Conservation (phyloP, 2,888 invertebrate species). For the Sclerodermus sp. region DNA sequence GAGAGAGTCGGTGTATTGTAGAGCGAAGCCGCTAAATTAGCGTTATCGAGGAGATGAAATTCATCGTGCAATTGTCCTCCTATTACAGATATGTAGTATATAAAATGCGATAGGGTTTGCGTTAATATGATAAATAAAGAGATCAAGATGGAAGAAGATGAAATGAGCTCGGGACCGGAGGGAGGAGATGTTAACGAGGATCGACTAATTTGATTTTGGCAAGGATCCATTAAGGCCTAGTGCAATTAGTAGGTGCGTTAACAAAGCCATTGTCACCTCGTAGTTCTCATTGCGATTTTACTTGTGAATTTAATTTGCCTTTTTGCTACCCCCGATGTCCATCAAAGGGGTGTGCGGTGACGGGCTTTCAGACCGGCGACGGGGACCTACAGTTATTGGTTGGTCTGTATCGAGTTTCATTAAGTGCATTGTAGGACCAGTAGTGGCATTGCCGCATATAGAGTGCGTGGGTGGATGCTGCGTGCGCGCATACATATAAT, state of each 20-base stretch:
- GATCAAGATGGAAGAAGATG: too few species aligned
- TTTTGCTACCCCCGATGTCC: slow-evolving; percentile 22
- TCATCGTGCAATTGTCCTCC: too few species aligned
- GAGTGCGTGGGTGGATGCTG: too few species aligned
- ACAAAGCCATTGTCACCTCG: slow-evolving; percentile 44
- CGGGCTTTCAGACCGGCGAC: slow-evolving; percentile 5
- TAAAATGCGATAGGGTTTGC: too few species aligned
- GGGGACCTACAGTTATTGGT: slow-evolving; percentile 27
- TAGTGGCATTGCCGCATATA: neutral
- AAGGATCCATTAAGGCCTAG: slow-evolving; percentile 44
- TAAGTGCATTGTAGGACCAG: slow-evolving; percentile 37
- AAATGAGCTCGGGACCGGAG: neutral
- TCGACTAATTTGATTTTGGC: slow-evolving; percentile 46
- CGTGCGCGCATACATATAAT: too few species aligned
- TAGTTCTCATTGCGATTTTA: slow-evolving; percentile 24
- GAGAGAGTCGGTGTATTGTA: too few species aligned
- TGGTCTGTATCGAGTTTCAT: slow-evolving; percentile 42
- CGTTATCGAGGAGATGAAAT: too few species aligned
- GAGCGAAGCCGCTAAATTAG: too few species aligned
- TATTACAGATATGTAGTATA: too few species aligned
- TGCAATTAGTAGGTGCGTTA: slow-evolving; percentile 47
- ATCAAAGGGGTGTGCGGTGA: slow-evolving; percentile 3
- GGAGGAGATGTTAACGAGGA: slow-evolving; percentile 25
- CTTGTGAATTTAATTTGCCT: slow-evolving; percentile 40
- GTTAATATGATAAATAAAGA: too few species aligned